These are phyloP conservation scores for Nebria salina DNA, from an alignment of 2,888 invertebrate genomes.

Conservation along the genomic window DNA sequence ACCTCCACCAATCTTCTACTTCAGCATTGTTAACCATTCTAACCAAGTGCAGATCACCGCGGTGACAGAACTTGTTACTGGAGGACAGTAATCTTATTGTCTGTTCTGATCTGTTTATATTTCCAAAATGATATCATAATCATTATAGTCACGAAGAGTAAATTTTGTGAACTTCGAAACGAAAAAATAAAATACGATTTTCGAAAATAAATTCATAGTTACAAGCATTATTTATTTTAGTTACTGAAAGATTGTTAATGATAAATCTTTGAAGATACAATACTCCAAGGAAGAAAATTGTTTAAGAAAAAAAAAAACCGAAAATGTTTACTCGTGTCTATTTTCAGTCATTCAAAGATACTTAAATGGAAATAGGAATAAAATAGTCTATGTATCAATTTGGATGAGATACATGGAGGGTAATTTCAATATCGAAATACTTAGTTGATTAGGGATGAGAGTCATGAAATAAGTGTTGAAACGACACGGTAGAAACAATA, in stretches of 20 bases:
- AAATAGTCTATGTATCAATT: background rate
- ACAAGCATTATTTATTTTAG: too few relatives aligned
- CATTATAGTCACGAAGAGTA: too few relatives aligned
- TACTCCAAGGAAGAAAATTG: too few relatives aligned
- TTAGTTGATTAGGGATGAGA: slow-evolving; percentile 41
- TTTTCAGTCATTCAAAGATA: too few relatives aligned
- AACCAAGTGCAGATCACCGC: background rate
- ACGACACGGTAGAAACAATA: slow-evolving; percentile 36
- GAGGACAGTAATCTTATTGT: background rate
- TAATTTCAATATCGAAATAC: slow-evolving; percentile 37
- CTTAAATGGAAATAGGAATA: background rate
- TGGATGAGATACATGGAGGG: background rate
- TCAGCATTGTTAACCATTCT: background rate
- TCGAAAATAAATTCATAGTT: too few relatives aligned
- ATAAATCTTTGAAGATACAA: too few relatives aligned
- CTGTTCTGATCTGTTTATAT: background rate
- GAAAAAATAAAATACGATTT: too few relatives aligned
- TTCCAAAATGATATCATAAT: background rate
- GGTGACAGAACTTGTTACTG: background rate
- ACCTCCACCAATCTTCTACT: background rate
- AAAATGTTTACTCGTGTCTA: too few relatives aligned
- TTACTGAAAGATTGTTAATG: too few relatives aligned
- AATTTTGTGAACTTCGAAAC: too few relatives aligned
- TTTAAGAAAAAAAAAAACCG: too few relatives aligned
- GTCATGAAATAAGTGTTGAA: background rate